Evolutionary conservation across 2,888 invertebrate genomes (phyloP).

Genomic region (Cosmia trapezina): DNA sequence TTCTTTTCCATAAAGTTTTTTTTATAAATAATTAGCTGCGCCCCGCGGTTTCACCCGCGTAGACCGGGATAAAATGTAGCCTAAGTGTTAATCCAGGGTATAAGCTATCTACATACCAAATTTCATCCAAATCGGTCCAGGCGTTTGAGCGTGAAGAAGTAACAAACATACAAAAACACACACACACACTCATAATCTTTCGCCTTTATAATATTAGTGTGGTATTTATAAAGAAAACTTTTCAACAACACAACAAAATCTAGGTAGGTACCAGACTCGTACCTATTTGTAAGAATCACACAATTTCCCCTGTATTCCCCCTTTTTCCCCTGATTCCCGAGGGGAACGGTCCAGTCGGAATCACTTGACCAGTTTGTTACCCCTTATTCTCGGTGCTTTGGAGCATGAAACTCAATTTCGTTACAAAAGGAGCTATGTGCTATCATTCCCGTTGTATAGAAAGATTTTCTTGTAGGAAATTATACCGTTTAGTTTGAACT

Average conservation of each 20-base stretch:
- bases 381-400: constrained; percentile 24
- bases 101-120: too few species aligned
- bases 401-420: constrained; percentile 57
- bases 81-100: too few species aligned
- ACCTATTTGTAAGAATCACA: constrained; percentile 33
- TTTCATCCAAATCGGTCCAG: too few species aligned
- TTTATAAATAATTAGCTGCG: too few species aligned
- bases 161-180: too few species aligned
- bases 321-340: constrained; percentile 1
- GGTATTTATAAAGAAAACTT: too few species aligned
- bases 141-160: too few species aligned
- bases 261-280: constrained; percentile 1
- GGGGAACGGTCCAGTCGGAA: constrained; percentile 41
- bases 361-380: constrained; percentile 60
- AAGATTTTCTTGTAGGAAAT: constrained; percentile 29
- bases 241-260: background rate
- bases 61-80: too few species aligned
- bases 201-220: too few species aligned
- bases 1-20: background rate
- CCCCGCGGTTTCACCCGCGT: too few species aligned
- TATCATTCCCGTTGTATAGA: constrained; percentile 24
- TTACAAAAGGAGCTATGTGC: constrained; percentile 30
- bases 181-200: too few species aligned
- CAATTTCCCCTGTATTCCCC: constrained; percentile 12
- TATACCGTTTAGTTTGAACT: constrained; percentile 17